These are phyloP conservation scores for Leptothorax acervorum DNA, from an alignment of 2,888 invertebrate genomes.

Conservation along the genomic window DNA sequence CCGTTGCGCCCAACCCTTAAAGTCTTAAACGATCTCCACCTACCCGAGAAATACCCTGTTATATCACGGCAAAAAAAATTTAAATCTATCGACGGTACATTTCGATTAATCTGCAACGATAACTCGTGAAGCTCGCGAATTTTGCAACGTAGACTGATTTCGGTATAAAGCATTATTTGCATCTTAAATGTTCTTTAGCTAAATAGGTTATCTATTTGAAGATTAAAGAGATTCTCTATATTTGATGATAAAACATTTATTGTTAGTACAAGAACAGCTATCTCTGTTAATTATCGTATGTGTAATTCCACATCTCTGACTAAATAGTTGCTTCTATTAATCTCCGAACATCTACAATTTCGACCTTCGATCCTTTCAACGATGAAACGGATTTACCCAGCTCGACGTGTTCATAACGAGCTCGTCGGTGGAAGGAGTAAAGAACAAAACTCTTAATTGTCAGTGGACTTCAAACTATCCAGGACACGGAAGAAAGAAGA, in stretches of 20 bases:
- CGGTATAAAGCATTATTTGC: neutral
- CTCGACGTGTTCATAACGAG: constrained; percentile 36
- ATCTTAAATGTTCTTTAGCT: neutral
- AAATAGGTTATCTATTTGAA: neutral
- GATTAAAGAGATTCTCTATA: neutral
- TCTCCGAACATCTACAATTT: neutral
- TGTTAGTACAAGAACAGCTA: neutral
- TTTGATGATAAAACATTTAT: neutral
- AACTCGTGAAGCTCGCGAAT: constrained; percentile 14
- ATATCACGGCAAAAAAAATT: constrained; percentile 64
- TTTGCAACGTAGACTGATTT: constrained; percentile 1
- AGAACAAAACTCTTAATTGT: constrained; percentile 61
- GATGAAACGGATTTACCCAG: neutral
- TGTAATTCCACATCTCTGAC: constrained; percentile 6
- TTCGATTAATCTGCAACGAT: constrained; percentile 63
- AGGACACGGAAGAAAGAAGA: constrained; percentile 33
- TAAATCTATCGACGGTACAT: constrained; percentile 70
- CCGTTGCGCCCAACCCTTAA: constrained; percentile 47
- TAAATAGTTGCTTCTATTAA: neutral
- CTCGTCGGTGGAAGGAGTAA: neutral
- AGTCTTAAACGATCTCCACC: constrained; percentile 66
- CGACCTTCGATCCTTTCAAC: neutral
- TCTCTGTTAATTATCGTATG: constrained; percentile 8
- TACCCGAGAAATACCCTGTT: constrained; percentile 64
- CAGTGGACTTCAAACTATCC: constrained; percentile 56